Base-by-base conservation (phyloP, 2,797 vertebrate species). In the Triplophysa bombifrons region DNA sequence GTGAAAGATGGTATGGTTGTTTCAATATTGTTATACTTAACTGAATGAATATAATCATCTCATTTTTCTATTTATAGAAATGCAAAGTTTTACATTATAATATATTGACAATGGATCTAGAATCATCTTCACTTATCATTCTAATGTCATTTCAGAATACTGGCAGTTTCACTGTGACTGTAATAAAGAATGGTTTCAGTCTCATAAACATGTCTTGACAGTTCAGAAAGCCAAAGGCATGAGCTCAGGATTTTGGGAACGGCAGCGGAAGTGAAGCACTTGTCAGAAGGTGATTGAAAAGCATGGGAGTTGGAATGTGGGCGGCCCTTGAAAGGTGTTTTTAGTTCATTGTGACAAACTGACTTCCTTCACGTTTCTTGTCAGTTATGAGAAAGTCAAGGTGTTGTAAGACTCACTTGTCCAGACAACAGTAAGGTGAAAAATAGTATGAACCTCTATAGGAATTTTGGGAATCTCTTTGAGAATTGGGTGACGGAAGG, bases 391-490 rank as follows among this genome's bases (percentile, higher is more conserved):
- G 65, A 60, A 60, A 69, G 25, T 27, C 68, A 63, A 72, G 30
- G 46, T n/a, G 14, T 25, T 30, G 2, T 6, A 4, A 25, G 14
- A 10, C 19, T 50, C n/a, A 34, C 0, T 0, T 61, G n/a, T 19
- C 50, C 44, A 38, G 65, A 72, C 6, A 60, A 10, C 1, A 30
- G 65, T 12, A 27, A 20, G 14, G 3, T 53, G 25, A 69, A 34
- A 71, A 51, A 30, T 1, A 34, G 27, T 64, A 25, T 95, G 94
- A 93, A 95, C 88, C 83, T 95, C 0, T 95, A 94, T 87, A 88
- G 87, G 84, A 94, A 87, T 78, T 95, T 94, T 72, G 93, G 93
- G 22, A 90, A 88, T 78, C 87, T 93, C 14, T 84, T 94, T 87
- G 94, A 95, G 83, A 81, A 68, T 6, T 94, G 91, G 91, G 82